These are phyloP conservation scores for Allophyes oxyacanthae DNA, from an alignment of 2,888 invertebrate species.

Conservation along the genomic window DNA sequence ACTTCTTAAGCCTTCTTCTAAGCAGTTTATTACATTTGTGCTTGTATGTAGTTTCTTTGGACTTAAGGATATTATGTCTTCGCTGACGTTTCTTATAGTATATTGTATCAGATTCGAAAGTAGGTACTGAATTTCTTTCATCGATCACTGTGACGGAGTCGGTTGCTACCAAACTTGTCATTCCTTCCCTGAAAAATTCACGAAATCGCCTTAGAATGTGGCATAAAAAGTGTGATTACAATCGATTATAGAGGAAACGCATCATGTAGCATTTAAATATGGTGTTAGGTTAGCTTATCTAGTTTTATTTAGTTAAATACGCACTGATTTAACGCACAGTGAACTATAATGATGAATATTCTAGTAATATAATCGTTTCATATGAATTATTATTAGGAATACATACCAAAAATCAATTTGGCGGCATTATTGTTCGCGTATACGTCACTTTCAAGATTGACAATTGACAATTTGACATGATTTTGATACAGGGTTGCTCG, in stretches of 20 bases:
- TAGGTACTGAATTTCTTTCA: slow-evolving; percentile 46
- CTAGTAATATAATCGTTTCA: not conserved
- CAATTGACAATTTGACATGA: slow-evolving; percentile 10
- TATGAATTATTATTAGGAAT: slow-evolving; percentile 21
- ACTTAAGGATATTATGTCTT: slow-evolving; percentile 63
- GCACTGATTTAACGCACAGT: not conserved
- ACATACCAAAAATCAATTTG: slow-evolving; percentile 68
- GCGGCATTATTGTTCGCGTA: slow-evolving; percentile 63
- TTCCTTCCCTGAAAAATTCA: slow-evolving; percentile 75
- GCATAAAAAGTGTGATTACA: not conserved
- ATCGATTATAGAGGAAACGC: not conserved
- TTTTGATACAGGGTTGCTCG: too few species aligned
- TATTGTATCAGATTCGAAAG: slow-evolving; percentile 39
- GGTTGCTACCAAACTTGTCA: slow-evolving; percentile 71
- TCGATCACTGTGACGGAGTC: slow-evolving; percentile 47
- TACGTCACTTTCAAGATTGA: slow-evolving; percentile 30
- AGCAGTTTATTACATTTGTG: slow-evolving; percentile 71
- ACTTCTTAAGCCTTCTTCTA: slow-evolving; percentile 80
- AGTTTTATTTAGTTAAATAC: not conserved
- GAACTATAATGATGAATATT: not conserved
- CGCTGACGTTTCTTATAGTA: slow-evolving; percentile 47
- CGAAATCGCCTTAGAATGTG: slow-evolving; percentile 13
- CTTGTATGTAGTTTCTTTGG: slow-evolving; percentile 72
- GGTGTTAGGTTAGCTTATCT: slow-evolving; percentile 15
- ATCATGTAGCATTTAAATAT: not conserved